phyloP scores from a whole-genome alignment of 2,113 vertebrate species.

The Xenus cinereus region DNA sequence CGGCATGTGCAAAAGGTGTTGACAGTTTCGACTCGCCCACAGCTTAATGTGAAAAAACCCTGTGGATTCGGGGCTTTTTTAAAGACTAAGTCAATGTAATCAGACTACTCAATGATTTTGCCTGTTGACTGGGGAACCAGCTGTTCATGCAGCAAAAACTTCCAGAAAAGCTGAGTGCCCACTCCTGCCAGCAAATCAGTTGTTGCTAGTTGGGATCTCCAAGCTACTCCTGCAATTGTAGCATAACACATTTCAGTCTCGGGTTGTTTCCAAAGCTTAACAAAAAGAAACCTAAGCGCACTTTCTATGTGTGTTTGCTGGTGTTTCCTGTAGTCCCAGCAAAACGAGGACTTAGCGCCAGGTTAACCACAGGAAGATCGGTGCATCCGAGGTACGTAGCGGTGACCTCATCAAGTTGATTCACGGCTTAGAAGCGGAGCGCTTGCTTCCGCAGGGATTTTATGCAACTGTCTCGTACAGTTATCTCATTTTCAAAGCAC shows the following conservation, averaged over 20 bases:
- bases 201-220: not conserved
- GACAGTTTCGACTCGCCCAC: not conserved
- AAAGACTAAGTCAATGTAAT: not conserved
- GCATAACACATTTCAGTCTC: not conserved
- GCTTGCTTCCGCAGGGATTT: not conserved
- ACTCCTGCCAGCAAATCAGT: not conserved
- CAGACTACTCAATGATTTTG: not conserved
- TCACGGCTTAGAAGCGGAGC: not conserved
- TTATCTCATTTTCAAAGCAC: not conserved
- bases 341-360: accelerated
- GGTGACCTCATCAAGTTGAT: not conserved
- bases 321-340: accelerated
- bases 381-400: accelerated
- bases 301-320: accelerated
- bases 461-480: not conserved
- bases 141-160: not conserved
- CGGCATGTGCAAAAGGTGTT: not conserved
- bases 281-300: accelerated
- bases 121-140: not conserved
- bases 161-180: not conserved
- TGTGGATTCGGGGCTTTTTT: not conserved
- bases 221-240: not conserved
- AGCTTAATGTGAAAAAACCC: not conserved
- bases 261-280: not conserved
- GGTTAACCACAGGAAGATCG: not conserved